phyloP scores from a whole-genome alignment of 2,113 vertebrate species.

The Ammodytes marinus region DNA sequence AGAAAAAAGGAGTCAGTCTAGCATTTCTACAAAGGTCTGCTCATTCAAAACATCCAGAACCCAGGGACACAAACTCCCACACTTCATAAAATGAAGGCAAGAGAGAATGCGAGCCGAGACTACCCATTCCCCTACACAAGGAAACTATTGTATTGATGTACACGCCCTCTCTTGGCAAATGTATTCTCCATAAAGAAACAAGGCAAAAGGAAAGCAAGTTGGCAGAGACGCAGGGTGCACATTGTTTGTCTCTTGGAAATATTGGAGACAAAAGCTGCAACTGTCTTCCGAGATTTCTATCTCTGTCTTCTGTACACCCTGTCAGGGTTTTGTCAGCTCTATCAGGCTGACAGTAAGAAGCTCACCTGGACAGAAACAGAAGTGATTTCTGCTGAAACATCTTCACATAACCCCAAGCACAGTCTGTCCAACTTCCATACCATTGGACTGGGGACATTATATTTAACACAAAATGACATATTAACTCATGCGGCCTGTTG shows the following conservation, averaged over 20 bases:
- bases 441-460: conserved; percentile 20
- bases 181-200: conserved; percentile 53
- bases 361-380: conserved; percentile 43
- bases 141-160: conserved; percentile 76
- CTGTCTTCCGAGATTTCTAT: conserved; percentile 16
- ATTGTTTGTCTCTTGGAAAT: conserved; percentile 53
- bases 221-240: conserved; percentile 23
- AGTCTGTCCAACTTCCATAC: conserved; percentile 14
- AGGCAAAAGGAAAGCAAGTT: conserved; percentile 44
- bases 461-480: conserved; percentile 11
- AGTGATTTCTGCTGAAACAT: conserved; percentile 4
- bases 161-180: conserved; percentile 53
- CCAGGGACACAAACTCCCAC: conserved; percentile 76
- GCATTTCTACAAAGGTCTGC: conserved; percentile 60
- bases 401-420: background rate
- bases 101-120: conserved; percentile 60
- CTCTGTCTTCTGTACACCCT: background rate
- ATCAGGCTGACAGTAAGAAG: background rate
- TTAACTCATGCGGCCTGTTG: background rate
- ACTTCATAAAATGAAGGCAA: conserved; percentile 79
- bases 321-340: background rate
- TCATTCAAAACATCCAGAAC: conserved; percentile 73
- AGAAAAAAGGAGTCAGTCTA: conserved; percentile 71
- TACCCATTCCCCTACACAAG: conserved; percentile 75
- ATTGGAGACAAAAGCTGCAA: conserved; percentile 24